Evolutionary conservation across 2,888 invertebrate species (phyloP), one percentile per base, ranked within the genome.

Genomic region (Diaphora mendica): DNA sequence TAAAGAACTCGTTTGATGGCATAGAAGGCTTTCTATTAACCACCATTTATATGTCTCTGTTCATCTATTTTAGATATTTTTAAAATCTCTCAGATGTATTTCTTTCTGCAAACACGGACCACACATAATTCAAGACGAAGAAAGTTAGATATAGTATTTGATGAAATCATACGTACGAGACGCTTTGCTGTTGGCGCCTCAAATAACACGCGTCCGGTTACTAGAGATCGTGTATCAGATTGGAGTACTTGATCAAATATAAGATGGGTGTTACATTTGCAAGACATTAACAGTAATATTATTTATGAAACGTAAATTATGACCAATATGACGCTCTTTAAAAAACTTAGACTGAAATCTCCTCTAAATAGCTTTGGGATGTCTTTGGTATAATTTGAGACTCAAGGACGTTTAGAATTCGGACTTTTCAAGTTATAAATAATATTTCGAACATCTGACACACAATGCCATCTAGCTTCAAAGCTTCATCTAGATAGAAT

Each of bases 111-210:
- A 73, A 75, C 48, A 70, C 65, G 77, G 75, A 80, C 82, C 80
- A 84, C 77, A 79, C 81, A 76, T 79, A 70, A 75, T 68, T 71
- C 67, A 71, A 76, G 75, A 79, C 76, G 72, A 86, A 86, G 81
- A 81, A 83, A 77, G 77, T 72, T 78, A 79, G 82, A 80, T 79
- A 79, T 73, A 77, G 65, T 74, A 74, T 77, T 70, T 65, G 65
- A 79, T 80, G 76, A 81, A 82, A 80, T 80, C 79, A 78, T 79
- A 76, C 74, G 79, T 77, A 79, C 73, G 80, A 81, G 89, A 86
- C 85, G 86, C 86, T 82, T 77, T 70, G 75, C 67, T 79, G 80
- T 83, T 83, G 87, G 88, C 88, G 89, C 90, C 87, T 88, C 87
- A 82, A 84, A 86, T 87, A 81, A 81, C 82, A 78, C 71, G 80